A percentile compares a stretch with the other conserved stretches of the same genome.
Evolutionary conservation across 2,888 invertebrate genomes (phyloP).

Genomic region (Poecilus cupreus): DNA sequence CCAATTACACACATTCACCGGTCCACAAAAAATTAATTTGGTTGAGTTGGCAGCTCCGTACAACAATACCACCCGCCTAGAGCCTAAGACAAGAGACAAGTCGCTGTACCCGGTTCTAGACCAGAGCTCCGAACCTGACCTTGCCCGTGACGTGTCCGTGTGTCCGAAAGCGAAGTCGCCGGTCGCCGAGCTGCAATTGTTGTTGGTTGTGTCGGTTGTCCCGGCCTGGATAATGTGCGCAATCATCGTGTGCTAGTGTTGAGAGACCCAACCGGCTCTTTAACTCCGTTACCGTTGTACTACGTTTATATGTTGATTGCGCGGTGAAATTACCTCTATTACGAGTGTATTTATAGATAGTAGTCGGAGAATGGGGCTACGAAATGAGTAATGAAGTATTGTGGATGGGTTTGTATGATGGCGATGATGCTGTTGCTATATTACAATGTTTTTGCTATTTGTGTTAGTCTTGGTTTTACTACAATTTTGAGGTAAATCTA

Average conservation of each 20-base stretch:
- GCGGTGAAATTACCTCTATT: not conserved
- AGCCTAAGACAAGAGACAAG: slow-evolving; percentile 24
- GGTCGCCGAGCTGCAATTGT: slow-evolving; percentile 69
- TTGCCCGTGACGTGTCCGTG: slow-evolving; percentile 64
- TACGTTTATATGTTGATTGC: slow-evolving; percentile 19
- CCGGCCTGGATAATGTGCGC: slow-evolving; percentile 68
- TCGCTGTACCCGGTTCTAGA: not conserved
- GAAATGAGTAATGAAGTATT: not conserved
- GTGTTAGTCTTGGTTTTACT: no score
- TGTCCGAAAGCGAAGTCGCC: slow-evolving; percentile 32
- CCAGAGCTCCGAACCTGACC: slow-evolving; percentile 67
- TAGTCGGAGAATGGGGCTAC: not conserved
- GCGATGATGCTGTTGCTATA: not conserved
- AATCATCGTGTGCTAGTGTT: slow-evolving; percentile 68
- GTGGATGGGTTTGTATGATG: not conserved
- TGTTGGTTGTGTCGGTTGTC: slow-evolving; percentile 69
- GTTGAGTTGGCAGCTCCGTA: slow-evolving; percentile 41
- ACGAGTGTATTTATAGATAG: not conserved
- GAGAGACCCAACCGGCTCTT: not conserved
- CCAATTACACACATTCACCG: slow-evolving; percentile 27
- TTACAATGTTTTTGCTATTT: no score
- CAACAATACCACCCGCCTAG: slow-evolving; percentile 51
- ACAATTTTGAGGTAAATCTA: no score
- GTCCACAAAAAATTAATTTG: slow-evolving; percentile 42
- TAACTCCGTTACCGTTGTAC: not conserved